A percentile compares a stretch with the other conserved stretches of the same genome.
Conservation (phyloP, 2,888 invertebrate species). For the Macaria liturata region DNA sequence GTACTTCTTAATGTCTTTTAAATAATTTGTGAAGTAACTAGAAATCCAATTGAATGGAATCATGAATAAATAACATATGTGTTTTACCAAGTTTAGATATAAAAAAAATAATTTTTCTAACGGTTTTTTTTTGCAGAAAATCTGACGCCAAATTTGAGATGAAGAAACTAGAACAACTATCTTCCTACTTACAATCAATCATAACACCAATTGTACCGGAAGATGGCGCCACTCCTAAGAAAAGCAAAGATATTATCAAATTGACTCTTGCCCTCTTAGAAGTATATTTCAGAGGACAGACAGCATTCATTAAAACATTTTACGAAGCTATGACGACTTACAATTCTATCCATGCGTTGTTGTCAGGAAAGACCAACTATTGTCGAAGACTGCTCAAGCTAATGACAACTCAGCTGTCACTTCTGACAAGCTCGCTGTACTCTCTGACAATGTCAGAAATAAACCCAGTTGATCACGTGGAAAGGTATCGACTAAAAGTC, state of each 20-base stretch:
- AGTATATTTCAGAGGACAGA: slow-evolving; percentile 46
- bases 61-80: too few species aligned
- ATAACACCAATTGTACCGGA: slow-evolving; percentile 4
- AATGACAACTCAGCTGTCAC: slow-evolving; percentile 56
- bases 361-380: background rate
- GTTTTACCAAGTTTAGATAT: too few species aligned
- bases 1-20: too few species aligned
- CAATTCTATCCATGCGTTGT: slow-evolving; percentile 37
- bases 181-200: slow-evolving; percentile 48
- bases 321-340: slow-evolving; percentile 46
- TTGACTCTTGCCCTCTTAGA: slow-evolving; percentile 12
- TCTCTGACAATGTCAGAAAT: slow-evolving; percentile 84
- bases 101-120: background rate
- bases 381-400: slow-evolving; percentile 45
- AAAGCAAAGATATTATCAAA: background rate
- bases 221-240: slow-evolving; percentile 1
- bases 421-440: slow-evolving; percentile 81
- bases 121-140: slow-evolving; percentile 51
- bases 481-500: slow-evolving; percentile 89
- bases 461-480: slow-evolving; percentile 91
- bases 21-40: too few species aligned
- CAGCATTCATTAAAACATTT: slow-evolving; percentile 42
- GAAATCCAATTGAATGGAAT: too few species aligned
- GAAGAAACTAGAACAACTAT: slow-evolving; percentile 59
- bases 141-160: slow-evolving; percentile 61